Conservation (phyloP, 37 sponge, comb jelly and placozoan species). For the Oopsacas minuta region DNA sequence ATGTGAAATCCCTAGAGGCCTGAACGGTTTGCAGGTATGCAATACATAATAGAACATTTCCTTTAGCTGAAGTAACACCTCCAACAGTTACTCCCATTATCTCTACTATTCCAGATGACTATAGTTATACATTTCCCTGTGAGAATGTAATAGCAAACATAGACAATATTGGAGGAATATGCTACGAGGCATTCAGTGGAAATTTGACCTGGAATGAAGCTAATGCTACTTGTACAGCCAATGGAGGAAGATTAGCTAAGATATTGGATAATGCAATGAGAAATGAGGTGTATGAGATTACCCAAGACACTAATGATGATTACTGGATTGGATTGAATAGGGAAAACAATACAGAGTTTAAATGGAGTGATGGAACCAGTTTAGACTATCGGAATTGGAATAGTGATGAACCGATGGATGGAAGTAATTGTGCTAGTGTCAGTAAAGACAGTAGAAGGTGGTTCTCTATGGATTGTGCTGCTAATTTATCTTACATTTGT, state of each 20-base stretch:
- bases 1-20: too few relatives aligned
- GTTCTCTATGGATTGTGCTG: neutral
- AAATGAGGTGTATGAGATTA: neutral
- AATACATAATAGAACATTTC: too few relatives aligned
- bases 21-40: too few relatives aligned
- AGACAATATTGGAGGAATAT: neutral
- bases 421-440: neutral
- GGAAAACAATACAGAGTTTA: neutral
- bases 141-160: too few relatives aligned
- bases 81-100: too few relatives aligned
- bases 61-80: too few relatives aligned
- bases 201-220: neutral
- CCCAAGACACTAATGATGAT: neutral
- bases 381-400: neutral
- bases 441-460: neutral
- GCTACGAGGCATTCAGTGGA: neutral
- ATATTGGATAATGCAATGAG: neutral
- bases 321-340: constrained; percentile 5
- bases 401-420: neutral
- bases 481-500: neutral
- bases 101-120: too few relatives aligned
- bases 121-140: too few relatives aligned
- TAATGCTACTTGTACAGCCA: neutral
- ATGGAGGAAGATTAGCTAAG: neutral
- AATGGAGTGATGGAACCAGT: neutral